Evolutionary conservation across 2,888 invertebrate species (phyloP), one percentile per base, ranked within the genome.

Genomic region (Trichopria drosophilae): DNA sequence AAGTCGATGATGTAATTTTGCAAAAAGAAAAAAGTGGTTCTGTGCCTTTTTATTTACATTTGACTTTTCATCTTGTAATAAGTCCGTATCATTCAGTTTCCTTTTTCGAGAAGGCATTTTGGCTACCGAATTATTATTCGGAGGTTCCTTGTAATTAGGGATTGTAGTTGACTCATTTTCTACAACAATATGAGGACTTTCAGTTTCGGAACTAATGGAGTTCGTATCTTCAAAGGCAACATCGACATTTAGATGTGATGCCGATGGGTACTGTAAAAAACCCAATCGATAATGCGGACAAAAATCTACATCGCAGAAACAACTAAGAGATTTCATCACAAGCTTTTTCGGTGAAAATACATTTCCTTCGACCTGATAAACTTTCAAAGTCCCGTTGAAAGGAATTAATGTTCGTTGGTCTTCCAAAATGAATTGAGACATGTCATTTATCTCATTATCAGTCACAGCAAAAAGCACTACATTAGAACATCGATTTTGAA

Each of bases 251-350:
- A n/a, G 9, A 9, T 26, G 7, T 26, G 26, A n/a, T 26, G 26
- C n/a, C n/a, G 26, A 26, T n/a, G n/a, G n/a, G n/a, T 26, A 26
- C n/a, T 26, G 9, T 26, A 26, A 26, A n/a, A 26, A 9, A 26
- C 26, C 26, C 26, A 26, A 26, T n/a, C 26, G 26, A 26, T 9
- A 26, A n/a, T 26, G 26, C n/a, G 7, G 9, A 12, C 18, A 37
- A 4, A n/a, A n/a, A n/a, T 37, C 37, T 4, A 22, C 6, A 3
- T 12, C 7, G 7, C 37, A 37, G 22, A 37, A 22, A 20, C 37
- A 37, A 20, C 37, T 37, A 4, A 37, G 12, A 37, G 37, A 37
- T 37, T 37, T 37, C 3, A 37, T 37, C 22, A 37, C 23, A 15
- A 37, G 20, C 22, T 37, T 37, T 20, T 37, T 26, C 20, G 37